A percentile compares a stretch with the other conserved stretches of the same genome.
Conservation (phyloP, 2,888 invertebrate species). For the Morinoia aosen region DNA sequence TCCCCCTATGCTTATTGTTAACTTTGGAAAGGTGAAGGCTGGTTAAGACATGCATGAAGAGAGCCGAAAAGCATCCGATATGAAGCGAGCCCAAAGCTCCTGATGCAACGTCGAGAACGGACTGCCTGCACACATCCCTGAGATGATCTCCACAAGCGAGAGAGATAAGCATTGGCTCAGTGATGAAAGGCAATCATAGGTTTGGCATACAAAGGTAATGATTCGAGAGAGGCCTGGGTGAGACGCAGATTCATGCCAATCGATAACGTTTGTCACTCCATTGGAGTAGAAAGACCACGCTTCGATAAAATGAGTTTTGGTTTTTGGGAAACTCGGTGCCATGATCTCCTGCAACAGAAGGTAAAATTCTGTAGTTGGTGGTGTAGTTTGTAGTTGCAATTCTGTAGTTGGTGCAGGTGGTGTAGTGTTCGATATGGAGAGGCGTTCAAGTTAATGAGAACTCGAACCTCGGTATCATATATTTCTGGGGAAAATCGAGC, state of each 20-base stretch:
- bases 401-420: background rate
- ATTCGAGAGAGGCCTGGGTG: background rate
- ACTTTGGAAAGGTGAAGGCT: background rate
- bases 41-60: background rate
- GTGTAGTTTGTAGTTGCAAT: too few species aligned
- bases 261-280: background rate
- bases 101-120: background rate
- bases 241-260: background rate
- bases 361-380: background rate
- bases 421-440: background rate
- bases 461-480: too few species aligned
- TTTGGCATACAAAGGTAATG: conserved; percentile 3
- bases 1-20: too few species aligned
- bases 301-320: background rate
- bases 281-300: background rate
- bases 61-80: background rate
- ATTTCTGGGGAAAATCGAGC: too few species aligned
- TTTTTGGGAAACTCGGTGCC: background rate
- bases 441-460: background rate
- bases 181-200: conserved; percentile 12
- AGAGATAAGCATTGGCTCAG: background rate
- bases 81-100: background rate
- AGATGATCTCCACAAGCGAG: background rate
- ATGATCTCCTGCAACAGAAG: background rate
- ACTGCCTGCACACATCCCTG: background rate